phyloP scores from a whole-genome alignment of 2,113 vertebrate genomes.

The Anarhynchus alexandrinus region DNA sequence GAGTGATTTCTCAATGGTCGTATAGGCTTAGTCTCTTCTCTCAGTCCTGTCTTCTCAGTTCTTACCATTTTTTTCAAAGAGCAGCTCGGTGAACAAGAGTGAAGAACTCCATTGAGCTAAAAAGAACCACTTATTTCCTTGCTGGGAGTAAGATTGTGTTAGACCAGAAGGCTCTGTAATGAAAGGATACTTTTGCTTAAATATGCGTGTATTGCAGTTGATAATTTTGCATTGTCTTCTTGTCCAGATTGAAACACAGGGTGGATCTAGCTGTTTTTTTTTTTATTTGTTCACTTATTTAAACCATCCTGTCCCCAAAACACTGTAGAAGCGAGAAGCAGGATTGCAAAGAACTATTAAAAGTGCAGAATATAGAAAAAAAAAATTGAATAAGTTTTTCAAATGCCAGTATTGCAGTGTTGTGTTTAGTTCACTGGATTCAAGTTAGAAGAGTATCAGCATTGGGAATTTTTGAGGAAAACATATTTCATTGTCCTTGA shows the following conservation, averaged over 20 bases:
- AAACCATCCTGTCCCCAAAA: background rate
- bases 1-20: background rate
- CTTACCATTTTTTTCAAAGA: background rate
- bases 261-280: background rate
- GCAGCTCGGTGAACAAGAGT: background rate
- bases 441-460: background rate
- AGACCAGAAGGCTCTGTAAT: background rate
- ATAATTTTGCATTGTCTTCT: background rate
- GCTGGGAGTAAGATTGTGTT: background rate
- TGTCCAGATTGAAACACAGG: background rate
- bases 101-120: background rate
- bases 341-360: background rate
- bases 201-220: background rate
- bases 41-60: background rate
- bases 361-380: background rate
- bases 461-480: background rate
- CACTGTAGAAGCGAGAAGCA: background rate
- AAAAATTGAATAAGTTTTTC: background rate
- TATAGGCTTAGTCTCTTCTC: background rate
- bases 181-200: background rate
- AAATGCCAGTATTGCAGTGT: background rate
- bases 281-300: background rate
- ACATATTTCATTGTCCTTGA: background rate
- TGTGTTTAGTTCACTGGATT: background rate
- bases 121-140: background rate